Evolutionary conservation across 2,888 invertebrate species (phyloP).

Genomic region (Clistopyga incitator): DNA sequence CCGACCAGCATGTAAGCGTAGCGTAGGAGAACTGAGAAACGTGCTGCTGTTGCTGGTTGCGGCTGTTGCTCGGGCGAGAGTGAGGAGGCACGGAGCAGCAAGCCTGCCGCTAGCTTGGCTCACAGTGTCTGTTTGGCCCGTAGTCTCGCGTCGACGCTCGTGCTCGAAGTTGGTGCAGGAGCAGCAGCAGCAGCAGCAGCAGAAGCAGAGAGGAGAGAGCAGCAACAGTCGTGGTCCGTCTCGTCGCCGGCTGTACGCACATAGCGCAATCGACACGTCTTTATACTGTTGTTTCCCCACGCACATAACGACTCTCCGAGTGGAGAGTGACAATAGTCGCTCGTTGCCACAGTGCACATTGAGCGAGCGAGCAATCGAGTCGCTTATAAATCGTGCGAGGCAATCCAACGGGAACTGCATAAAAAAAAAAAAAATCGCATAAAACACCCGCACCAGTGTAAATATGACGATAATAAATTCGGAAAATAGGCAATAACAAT

Average conservation of each 20-base stretch:
- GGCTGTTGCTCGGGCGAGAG: conserved; percentile 32
- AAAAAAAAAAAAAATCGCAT: neutral
- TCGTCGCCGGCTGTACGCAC: conserved; percentile 27
- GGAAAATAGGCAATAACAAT: neutral
- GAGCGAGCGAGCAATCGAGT: conserved; percentile 50
- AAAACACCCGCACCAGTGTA: neutral
- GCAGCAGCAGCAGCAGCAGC: neutral
- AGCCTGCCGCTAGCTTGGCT: conserved; percentile 48
- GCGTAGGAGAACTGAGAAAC: conserved; percentile 51
- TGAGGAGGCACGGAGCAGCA: conserved; percentile 1
- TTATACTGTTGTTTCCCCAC: conserved; percentile 5
- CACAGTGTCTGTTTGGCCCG: conserved; percentile 54
- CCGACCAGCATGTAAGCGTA: neutral
- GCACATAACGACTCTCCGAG: neutral
- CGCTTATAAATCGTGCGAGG: neutral
- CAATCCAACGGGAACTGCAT: neutral
- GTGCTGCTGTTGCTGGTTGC: conserved; percentile 42
- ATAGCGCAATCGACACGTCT: conserved; percentile 25
- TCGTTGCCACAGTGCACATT: conserved; percentile 42
- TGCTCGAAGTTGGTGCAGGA: conserved; percentile 62
- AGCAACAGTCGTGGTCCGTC: conserved; percentile 41
- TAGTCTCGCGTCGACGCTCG: conserved; percentile 67
- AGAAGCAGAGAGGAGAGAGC: neutral
- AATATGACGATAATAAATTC: neutral
- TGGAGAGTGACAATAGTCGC: conserved; percentile 18